Evolutionary conservation across 2,888 invertebrate species (phyloP).

Genomic region (Abrostola triplasia): DNA sequence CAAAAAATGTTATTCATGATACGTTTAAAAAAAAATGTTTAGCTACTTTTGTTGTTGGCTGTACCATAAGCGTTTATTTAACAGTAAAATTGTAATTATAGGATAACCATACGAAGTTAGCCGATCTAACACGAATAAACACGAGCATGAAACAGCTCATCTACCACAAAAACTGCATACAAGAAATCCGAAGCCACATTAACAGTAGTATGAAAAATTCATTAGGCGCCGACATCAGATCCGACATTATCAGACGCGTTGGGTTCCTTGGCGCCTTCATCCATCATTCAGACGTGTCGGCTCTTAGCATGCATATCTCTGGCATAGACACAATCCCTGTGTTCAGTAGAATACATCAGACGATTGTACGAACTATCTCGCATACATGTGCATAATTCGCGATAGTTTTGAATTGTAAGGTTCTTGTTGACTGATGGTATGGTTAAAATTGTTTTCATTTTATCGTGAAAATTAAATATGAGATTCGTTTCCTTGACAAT

Average conservation of each 20-base stretch:
- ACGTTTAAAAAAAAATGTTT: too few relatives aligned
- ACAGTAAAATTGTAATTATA: too few relatives aligned
- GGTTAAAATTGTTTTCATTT: too few relatives aligned
- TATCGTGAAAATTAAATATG: too few relatives aligned
- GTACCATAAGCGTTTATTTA: too few relatives aligned
- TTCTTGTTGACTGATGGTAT: too few relatives aligned
- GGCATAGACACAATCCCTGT: constrained; percentile 23
- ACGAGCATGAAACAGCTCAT: constrained; percentile 29
- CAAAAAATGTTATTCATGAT: too few relatives aligned
- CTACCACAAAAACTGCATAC: constrained; percentile 49
- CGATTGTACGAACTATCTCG: not conserved
- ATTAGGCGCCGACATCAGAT: constrained; percentile 53
- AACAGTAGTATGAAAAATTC: constrained; percentile 58
- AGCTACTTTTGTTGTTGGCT: too few relatives aligned
- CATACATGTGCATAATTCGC: too few relatives aligned
- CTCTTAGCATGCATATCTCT: constrained; percentile 56
- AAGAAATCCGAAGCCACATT: constrained; percentile 50
- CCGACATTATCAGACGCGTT: constrained; percentile 59
- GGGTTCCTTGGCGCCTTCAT: constrained; percentile 58
- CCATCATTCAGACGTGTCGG: constrained; percentile 70
- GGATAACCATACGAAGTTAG: too few relatives aligned
- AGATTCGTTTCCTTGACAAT: too few relatives aligned
- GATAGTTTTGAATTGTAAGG: too few relatives aligned
- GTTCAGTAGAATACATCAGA: constrained; percentile 7
- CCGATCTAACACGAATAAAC: constrained; percentile 21